Evolutionary conservation across 2,797 vertebrate genomes (phyloP), one percentile per base, ranked within the genome.

Genomic region (Yasuhikotakia modesta): DNA sequence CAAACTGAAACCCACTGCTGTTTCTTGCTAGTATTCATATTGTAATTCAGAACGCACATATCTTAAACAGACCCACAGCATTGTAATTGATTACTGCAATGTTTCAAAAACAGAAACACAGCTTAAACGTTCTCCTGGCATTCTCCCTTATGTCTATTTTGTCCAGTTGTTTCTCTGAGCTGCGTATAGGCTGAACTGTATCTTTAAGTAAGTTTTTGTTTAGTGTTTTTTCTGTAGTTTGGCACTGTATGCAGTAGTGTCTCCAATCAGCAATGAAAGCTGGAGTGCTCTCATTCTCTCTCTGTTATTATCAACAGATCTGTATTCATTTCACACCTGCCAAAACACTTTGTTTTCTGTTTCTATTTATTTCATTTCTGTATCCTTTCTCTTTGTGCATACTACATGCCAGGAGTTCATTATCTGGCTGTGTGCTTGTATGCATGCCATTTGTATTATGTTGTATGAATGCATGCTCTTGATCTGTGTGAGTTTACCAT

Each of bases 321-420:
- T 80, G 65, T 75, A 75, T 75, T 80, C 66, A 70, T 80, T 75
- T 80, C 57, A 70, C 57, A 46, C 57, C 52, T 74, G 64, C 24
- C 78, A 67, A 67, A 73, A 74, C 43, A 48, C 64, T 21, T 21
- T 17, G 14, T 48, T 48, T 70, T 60, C 57, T 22, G 10, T 64
- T 22, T 64, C 13, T 1, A 60, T 73, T 43, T 43, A 11, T 43
- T 43, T 67, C 0, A 64, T 67, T 67, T 60, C 52, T 53, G 21
- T 58, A 70, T 57, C 43, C n/a, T 79, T 76, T 69, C 66, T 50
- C 43, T 77, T 39, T 50, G 55, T 57, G 63, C 50, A 30, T 22
- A 58, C 63, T 67, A 57, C 73, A 67, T 63, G 58, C 11, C 24
- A 58, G 63, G 24, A 45, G 71, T 61, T 79, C 39, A 74, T 67